Evolutionary conservation across 2,888 invertebrate species (phyloP).

Genomic region (Troides aeacus): DNA sequence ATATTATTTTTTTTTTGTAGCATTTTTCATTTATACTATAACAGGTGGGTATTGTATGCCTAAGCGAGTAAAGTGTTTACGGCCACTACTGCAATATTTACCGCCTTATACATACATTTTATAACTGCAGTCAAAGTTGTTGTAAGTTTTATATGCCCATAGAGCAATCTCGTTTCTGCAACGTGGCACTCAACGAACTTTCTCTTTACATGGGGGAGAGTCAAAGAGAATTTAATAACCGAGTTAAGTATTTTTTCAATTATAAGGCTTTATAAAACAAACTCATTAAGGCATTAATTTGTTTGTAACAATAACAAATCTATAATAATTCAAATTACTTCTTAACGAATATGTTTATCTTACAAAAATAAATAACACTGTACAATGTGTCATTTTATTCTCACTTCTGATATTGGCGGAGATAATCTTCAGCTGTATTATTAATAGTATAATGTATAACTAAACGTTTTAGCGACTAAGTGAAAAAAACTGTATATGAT

Average conservation of each 20-base stretch:
- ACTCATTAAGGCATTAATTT: neutral
- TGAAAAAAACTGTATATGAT: no score
- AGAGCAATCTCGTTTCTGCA: constrained; percentile 21
- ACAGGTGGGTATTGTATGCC: neutral
- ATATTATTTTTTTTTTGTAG: neutral
- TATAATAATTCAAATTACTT: neutral
- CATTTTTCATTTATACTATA: neutral
- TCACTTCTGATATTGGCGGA: no score
- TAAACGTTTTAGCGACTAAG: no score
- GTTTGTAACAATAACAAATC: neutral
- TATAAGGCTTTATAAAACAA: neutral
- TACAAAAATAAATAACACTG: no score
- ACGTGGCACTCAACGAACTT: constrained; percentile 18
- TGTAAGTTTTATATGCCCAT: constrained; percentile 22
- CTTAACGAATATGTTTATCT: neutral
- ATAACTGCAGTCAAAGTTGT: constrained; percentile 8
- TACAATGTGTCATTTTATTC: no score
- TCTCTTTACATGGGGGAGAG: constrained; percentile 21
- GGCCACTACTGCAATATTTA: neutral
- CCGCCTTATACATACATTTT: constrained; percentile 9
- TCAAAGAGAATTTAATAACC: constrained; percentile 12
- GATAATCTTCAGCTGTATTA: no score
- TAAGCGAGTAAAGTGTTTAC: neutral
- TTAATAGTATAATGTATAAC: no score
- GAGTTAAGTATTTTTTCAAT: neutral